Evolutionary conservation across 2,797 vertebrate species (phyloP).

Genomic region (Hirundo rustica): DNA sequence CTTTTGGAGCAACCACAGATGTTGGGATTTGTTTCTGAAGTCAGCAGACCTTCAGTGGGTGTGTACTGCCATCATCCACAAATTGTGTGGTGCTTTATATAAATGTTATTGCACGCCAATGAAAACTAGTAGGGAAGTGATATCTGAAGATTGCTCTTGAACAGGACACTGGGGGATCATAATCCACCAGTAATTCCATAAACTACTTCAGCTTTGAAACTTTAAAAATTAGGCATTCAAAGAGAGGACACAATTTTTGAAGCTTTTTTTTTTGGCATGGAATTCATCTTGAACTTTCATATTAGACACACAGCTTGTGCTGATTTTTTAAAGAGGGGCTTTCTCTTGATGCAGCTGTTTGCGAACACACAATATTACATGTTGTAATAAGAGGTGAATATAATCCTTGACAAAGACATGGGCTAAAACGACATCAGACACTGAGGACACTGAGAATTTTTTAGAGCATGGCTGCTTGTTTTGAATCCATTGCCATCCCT

Average conservation of each 20-base stretch:
- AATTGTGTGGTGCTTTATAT: slow-evolving; percentile 19
- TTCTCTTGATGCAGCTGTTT: not conserved
- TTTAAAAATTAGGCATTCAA: not conserved
- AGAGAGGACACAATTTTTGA: not conserved
- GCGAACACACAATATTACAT: not conserved
- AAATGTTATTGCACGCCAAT: slow-evolving; percentile 30
- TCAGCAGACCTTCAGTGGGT: slow-evolving; percentile 23
- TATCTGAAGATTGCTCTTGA: not conserved
- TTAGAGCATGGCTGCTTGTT: not conserved
- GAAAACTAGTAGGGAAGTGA: not conserved
- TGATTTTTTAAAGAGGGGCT: not conserved
- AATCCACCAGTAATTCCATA: not conserved
- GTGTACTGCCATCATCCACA: slow-evolving; percentile 26
- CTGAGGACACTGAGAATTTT: not conserved
- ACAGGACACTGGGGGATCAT: not conserved
- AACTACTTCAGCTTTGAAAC: not conserved
- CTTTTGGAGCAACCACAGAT: slow-evolving; percentile 50
- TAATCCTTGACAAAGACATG: not conserved
- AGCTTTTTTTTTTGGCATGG: not conserved
- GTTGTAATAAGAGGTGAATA: not conserved
- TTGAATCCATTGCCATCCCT: not conserved
- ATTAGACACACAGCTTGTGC: not conserved
- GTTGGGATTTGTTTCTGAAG: slow-evolving; percentile 27
- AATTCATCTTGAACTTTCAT: not conserved
- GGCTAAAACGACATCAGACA: not conserved